Percentiles rank a stretch among this genome's conserved stretches.
These are phyloP conservation scores for Pteria penguin DNA, from an alignment of 2,888 invertebrate genomes.

Conservation along the genomic window DNA sequence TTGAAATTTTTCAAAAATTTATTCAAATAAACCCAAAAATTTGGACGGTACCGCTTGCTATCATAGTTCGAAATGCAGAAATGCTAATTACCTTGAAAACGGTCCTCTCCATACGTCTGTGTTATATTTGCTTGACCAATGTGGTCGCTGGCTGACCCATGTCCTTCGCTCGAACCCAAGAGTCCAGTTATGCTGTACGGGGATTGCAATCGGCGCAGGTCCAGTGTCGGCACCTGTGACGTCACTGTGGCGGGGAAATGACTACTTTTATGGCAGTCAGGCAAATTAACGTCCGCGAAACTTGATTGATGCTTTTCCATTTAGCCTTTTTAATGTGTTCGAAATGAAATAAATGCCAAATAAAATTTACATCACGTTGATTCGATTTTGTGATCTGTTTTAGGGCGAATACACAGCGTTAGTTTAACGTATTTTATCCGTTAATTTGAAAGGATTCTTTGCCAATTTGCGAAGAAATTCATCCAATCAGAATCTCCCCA, in stretches of 20 bases:
- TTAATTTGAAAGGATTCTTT: not conserved
- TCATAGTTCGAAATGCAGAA: too few relatives aligned
- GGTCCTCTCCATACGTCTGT: too few relatives aligned
- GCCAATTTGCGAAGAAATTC: too few relatives aligned
- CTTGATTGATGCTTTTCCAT: constrained; percentile 26
- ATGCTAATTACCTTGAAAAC: too few relatives aligned
- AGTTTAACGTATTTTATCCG: not conserved
- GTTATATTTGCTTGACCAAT: too few relatives aligned
- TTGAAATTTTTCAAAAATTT: too few relatives aligned
- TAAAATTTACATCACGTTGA: not conserved
- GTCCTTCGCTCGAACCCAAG: too few relatives aligned
- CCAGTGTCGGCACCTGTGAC: constrained; percentile 15
- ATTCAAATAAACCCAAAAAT: too few relatives aligned
- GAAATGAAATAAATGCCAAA: not conserved
- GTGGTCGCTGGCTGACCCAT: too few relatives aligned
- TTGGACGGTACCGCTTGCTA: too few relatives aligned
- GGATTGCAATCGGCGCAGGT: constrained; percentile 6
- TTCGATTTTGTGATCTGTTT: not conserved
- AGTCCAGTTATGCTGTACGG: constrained; percentile 3
- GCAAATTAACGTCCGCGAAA: not conserved
- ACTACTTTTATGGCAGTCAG: not conserved
- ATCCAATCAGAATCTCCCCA: not conserved
- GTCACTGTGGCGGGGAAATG: constrained; percentile 2
- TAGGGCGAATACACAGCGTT: not conserved
- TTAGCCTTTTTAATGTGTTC: not conserved